Conservation (phyloP, 2,113 vertebrate genomes). For the Nothobranchius furzeri region DNA sequence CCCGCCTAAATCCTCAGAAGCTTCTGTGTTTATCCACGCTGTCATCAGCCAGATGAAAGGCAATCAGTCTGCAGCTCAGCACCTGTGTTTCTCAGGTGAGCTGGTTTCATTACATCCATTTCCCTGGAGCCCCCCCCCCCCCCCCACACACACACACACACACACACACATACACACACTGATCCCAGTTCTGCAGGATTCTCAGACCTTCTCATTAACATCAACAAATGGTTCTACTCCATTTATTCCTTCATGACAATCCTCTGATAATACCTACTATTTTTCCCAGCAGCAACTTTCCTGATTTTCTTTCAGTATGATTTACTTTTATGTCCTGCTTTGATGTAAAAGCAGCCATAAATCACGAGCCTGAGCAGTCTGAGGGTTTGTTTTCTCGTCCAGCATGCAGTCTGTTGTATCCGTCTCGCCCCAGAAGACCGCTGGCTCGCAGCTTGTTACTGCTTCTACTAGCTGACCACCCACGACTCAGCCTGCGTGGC, state of each 20-base stretch:
- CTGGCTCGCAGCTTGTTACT: conserved; percentile 44
- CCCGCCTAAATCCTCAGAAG: conserved; percentile 18
- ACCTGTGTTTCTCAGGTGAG: conserved; percentile 38
- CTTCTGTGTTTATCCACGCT: conserved; percentile 23
- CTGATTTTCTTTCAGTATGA: neutral
- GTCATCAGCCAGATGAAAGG: conserved; percentile 6
- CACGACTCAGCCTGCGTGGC: conserved; percentile 31
- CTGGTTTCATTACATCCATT: conserved; percentile 48
- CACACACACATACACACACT: too few relatives aligned
- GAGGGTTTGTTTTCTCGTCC: conserved; percentile 18
- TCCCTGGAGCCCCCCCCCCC: conserved; percentile 42
- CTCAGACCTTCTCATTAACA: neutral
- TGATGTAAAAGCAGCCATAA: conserved; percentile 34
- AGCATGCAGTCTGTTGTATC: conserved; percentile 15
- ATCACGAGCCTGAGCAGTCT: conserved; percentile 17
- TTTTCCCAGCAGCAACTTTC: conserved; percentile 10
- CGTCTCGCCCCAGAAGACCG: conserved; percentile 45
- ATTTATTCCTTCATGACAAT: neutral
- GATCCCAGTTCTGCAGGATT: too few relatives aligned
- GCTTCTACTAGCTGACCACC: conserved; percentile 42
- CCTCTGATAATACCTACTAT: conserved; percentile 8
- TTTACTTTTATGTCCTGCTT: conserved; percentile 20
- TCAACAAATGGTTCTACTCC: conserved; percentile 21
- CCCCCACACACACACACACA: neutral
- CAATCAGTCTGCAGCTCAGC: conserved; percentile 9